These are phyloP conservation scores for Emydura subglobosa DNA, from an alignment of 2,113 vertebrate genomes.

Conservation along the genomic window DNA sequence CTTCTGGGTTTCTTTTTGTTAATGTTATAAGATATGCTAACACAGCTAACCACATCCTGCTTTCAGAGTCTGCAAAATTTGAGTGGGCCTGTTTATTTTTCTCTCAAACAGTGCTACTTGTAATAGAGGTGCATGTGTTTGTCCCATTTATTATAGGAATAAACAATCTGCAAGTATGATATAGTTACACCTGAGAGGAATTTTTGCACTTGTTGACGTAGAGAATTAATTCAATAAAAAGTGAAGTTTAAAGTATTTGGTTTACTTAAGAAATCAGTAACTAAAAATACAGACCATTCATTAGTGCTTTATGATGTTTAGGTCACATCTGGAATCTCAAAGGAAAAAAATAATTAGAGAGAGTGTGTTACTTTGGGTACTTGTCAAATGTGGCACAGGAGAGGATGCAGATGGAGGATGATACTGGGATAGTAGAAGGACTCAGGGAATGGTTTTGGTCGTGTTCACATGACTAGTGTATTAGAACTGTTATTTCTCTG, in stretches of 20 bases:
- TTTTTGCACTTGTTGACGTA: background rate
- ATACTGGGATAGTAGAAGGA: background rate
- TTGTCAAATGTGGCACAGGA: background rate
- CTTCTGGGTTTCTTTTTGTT: background rate
- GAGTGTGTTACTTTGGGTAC: background rate
- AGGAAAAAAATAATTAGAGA: rapidly evolving
- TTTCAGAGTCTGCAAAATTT: background rate
- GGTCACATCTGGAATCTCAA: background rate
- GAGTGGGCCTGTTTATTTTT: background rate
- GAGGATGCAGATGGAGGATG: rapidly evolving
- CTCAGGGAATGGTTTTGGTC: background rate
- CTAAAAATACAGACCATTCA: background rate
- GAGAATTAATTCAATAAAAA: background rate
- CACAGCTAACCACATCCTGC: background rate
- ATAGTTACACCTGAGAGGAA: background rate
- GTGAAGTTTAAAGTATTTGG: background rate
- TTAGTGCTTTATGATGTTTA: background rate
- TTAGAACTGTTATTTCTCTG: background rate
- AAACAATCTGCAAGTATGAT: background rate
- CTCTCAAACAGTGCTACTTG: rapidly evolving
- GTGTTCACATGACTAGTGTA: background rate
- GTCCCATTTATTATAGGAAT: background rate
- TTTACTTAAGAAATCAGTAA: background rate
- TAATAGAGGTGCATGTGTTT: background rate
- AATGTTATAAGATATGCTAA: rapidly evolving